Evolutionary conservation across 2,888 invertebrate genomes (phyloP).

Genomic region (Nemapogon koenigi): DNA sequence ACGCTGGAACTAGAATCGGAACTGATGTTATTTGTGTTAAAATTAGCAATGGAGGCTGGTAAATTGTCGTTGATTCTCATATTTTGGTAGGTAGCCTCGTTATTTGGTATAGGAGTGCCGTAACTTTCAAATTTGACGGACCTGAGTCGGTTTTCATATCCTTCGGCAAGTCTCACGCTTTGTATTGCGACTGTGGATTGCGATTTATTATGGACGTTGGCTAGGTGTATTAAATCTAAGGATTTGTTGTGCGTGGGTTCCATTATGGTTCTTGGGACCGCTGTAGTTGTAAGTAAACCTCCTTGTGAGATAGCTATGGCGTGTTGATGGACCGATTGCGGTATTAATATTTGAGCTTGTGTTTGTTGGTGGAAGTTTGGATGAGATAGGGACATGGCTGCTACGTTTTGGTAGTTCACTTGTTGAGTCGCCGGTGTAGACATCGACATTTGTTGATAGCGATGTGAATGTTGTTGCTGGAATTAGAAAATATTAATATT

Average conservation of each 20-base stretch:
- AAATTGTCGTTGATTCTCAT: slow-evolving; percentile 36
- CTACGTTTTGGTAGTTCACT: slow-evolving; percentile 38
- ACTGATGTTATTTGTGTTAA: slow-evolving; percentile 49
- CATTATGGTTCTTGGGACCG: slow-evolving; percentile 33
- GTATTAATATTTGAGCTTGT: slow-evolving; percentile 16
- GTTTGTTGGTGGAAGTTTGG: slow-evolving; percentile 26
- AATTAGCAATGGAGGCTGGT: slow-evolving; percentile 32
- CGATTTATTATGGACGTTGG: slow-evolving; percentile 30
- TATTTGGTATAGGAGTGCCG: slow-evolving; percentile 32
- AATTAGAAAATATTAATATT: slow-evolving; percentile 14
- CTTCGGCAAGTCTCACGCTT: slow-evolving; percentile 32
- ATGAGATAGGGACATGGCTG: slow-evolving; percentile 49
- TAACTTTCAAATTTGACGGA: slow-evolving; percentile 37
- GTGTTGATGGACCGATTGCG: slow-evolving; percentile 25
- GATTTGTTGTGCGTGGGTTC: slow-evolving; percentile 38
- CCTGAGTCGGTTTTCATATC: slow-evolving; percentile 31
- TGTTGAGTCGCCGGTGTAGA: slow-evolving; percentile 39
- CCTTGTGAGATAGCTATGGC: slow-evolving; percentile 26
- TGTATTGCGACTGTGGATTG: slow-evolving; percentile 33
- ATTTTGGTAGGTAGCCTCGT: slow-evolving; percentile 43
- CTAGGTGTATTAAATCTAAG: slow-evolving; percentile 43
- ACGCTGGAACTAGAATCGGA: slow-evolving; percentile 75
- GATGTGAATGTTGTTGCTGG: slow-evolving; percentile 43
- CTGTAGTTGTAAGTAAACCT: slow-evolving; percentile 25
- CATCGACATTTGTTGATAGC: slow-evolving; percentile 50